Percentiles rank a stretch among this genome's conserved stretches.
Conservation (phyloP, 2,888 invertebrate species). For the Mimachlamys varia region DNA sequence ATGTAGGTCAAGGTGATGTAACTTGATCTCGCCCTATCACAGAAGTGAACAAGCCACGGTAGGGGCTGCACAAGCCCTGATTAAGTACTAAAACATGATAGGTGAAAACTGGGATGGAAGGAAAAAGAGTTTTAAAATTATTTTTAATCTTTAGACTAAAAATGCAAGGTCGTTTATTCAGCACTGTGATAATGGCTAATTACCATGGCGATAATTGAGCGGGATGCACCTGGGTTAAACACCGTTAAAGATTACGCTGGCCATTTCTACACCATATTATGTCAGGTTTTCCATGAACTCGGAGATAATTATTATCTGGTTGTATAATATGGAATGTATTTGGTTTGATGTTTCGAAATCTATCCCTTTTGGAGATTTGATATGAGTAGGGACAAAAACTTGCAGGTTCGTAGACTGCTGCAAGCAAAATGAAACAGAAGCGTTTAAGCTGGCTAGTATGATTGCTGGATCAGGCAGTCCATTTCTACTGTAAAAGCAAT, state of each 20-base stretch:
- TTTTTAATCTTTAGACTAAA: constrained; percentile 24
- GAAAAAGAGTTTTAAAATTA: not conserved
- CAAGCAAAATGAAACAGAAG: constrained; percentile 6
- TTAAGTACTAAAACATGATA: constrained; percentile 25
- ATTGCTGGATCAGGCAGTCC: not conserved
- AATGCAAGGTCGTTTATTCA: constrained; percentile 25
- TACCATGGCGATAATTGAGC: constrained; percentile 7
- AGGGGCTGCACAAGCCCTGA: not conserved
- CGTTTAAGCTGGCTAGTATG: constrained; percentile 1
- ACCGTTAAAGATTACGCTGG: not conserved
- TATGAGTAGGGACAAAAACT: constrained; percentile 21
- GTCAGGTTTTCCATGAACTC: constrained; percentile 19
- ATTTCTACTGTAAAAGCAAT: constrained; percentile 4
- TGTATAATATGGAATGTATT: constrained; percentile 27
- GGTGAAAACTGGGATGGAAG: constrained; percentile 12
- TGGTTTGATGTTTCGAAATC: constrained; percentile 36
- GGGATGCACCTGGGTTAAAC: constrained; percentile 23
- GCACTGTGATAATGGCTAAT: constrained; percentile 17
- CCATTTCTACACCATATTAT: constrained; percentile 25
- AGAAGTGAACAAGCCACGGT: not conserved
- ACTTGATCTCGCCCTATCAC: not conserved
- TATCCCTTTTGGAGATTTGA: constrained; percentile 29
- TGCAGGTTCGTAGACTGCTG: not conserved
- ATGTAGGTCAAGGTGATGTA: constrained; percentile 20
- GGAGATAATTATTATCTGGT: not conserved